A percentile compares a stretch with the other conserved stretches of the same genome.
phyloP scores from a whole-genome alignment of 2,797 vertebrate species.

The Amblyraja radiata region DNA sequence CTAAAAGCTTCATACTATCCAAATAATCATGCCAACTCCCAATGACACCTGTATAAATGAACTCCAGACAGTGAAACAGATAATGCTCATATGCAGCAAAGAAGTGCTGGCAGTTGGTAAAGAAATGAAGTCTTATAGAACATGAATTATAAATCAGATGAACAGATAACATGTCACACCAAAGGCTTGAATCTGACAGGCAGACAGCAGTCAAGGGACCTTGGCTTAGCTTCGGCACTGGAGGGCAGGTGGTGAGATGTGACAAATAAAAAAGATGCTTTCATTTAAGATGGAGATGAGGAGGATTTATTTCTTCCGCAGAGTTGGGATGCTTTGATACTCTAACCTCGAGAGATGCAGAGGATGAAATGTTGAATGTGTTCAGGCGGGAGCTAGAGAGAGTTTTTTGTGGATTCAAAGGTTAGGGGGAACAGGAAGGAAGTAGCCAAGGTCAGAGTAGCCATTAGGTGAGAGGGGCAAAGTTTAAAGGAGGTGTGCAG shows the following conservation, averaged over 20 bases:
- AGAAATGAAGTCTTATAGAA: not conserved
- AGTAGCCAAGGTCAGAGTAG: too few relatives aligned
- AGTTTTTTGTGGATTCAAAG: too few relatives aligned
- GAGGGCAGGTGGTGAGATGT: not conserved
- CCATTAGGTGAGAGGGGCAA: too few relatives aligned
- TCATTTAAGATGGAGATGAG: too few relatives aligned
- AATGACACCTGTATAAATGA: constrained; percentile 9
- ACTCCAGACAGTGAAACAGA: not conserved
- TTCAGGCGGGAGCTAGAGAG: too few relatives aligned
- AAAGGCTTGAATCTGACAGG: not conserved
- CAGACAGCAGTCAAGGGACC: not conserved
- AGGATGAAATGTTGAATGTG: too few relatives aligned
- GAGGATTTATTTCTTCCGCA: too few relatives aligned
- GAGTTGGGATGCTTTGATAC: too few relatives aligned
- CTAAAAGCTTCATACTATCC: not conserved
- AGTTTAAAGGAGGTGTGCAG: too few relatives aligned
- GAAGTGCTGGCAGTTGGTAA: not conserved
- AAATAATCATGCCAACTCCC: not conserved
- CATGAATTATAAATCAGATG: not conserved
- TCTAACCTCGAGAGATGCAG: too few relatives aligned
- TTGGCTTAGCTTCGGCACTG: not conserved
- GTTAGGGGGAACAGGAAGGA: too few relatives aligned
- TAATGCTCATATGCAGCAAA: not conserved
- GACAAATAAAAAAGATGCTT: too few relatives aligned
- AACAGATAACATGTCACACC: not conserved